phyloP scores from a whole-genome alignment of 2,797 vertebrate genomes.

The Pseudochaenichthys georgianus region DNA sequence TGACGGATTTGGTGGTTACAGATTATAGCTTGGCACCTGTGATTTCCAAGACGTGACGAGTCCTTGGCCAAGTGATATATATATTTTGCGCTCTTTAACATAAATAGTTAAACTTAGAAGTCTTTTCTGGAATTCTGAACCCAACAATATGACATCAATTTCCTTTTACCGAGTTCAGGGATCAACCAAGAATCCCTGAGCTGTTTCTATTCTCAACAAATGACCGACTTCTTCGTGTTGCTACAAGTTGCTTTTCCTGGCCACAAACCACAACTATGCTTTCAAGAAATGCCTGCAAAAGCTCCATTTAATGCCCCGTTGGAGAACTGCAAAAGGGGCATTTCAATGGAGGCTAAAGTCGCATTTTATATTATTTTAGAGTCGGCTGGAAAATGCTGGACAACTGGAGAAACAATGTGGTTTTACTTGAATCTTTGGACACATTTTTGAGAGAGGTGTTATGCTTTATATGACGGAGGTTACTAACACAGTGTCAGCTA shows the following conservation, averaged over 20 bases:
- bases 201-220: slow-evolving; percentile 22
- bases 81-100: too few relatives aligned
- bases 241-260: slow-evolving; percentile 25
- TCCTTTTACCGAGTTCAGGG: not conserved
- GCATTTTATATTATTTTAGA: not conserved
- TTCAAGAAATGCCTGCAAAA: slow-evolving; percentile 40
- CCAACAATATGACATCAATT: not conserved
- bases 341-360: not conserved
- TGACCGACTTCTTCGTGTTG: slow-evolving; percentile 18
- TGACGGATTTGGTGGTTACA: too few relatives aligned
- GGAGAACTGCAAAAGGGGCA: slow-evolving; percentile 11
- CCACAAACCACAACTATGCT: slow-evolving; percentile 41
- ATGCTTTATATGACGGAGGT: slow-evolving; percentile 16
- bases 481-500: not conserved
- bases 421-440: slow-evolving; percentile 23
- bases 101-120: too few relatives aligned
- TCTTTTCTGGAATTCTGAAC: too few relatives aligned
- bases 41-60: too few relatives aligned
- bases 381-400: not conserved
- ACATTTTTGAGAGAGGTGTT: not conserved
- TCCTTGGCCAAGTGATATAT: too few relatives aligned
- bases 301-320: slow-evolving; percentile 22
- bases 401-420: slow-evolving; percentile 15
- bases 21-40: too few relatives aligned
- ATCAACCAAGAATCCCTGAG: slow-evolving; percentile 20